A percentile compares a stretch with the other conserved stretches of the same genome.
These are phyloP conservation scores for Emydocephalus ijimae DNA, from an alignment of 2,113 vertebrate species.

Conservation along the genomic window DNA sequence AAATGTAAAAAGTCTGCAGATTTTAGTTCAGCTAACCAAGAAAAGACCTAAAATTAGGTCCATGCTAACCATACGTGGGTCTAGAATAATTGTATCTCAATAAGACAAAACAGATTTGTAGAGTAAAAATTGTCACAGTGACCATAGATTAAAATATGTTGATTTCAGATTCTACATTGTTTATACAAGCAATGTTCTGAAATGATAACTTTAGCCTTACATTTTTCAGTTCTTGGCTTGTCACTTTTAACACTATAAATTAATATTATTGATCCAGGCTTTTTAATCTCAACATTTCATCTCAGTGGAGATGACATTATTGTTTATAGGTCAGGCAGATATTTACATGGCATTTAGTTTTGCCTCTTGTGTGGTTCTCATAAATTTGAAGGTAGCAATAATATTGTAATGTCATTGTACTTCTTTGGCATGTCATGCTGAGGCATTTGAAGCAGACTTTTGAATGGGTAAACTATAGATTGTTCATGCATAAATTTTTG, in stretches of 20 bases:
- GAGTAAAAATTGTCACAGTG: neutral
- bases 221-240: constrained; percentile 33
- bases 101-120: neutral
- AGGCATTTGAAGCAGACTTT: neutral
- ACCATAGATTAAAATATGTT: neutral
- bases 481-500: neutral
- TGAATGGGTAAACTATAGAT: constrained; percentile 1
- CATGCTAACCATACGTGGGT: neutral
- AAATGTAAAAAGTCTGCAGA: neutral
- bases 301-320: constrained; percentile 23
- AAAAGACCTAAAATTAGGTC: neutral
- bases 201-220: neutral
- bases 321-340: constrained; percentile 51
- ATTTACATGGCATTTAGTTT: constrained; percentile 46
- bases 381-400: constrained; percentile 33
- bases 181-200: constrained; percentile 12
- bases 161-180: neutral
- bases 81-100: neutral
- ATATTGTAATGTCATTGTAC: constrained; percentile 37
- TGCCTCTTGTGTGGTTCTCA: constrained; percentile 31
- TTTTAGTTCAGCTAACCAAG: neutral
- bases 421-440: constrained; percentile 6
- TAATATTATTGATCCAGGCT: constrained; percentile 48
- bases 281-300: constrained; percentile 44
- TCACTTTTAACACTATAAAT: constrained; percentile 35